Conservation (phyloP, 2,797 vertebrate genomes). For the Diceros bicornis region DNA sequence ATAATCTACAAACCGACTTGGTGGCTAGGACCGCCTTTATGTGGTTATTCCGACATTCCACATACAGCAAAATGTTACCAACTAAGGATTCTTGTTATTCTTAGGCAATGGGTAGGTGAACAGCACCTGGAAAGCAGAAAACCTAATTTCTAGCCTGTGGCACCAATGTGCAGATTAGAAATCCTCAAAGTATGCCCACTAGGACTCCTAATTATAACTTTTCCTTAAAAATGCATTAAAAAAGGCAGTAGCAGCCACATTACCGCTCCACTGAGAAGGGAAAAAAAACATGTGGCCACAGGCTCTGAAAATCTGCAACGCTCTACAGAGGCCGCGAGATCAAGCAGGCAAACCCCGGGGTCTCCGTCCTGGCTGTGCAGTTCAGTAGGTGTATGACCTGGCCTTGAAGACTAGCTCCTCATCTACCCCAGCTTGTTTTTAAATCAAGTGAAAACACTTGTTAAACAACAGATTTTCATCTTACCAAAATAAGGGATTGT, state of each 20-base stretch:
- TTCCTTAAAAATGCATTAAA: neutral
- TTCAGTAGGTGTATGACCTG: neutral
- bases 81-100: neutral
- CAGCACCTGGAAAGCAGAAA: neutral
- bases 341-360: accelerated
- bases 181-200: neutral
- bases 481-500: neutral
- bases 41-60: neutral
- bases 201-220: neutral
- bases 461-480: neutral
- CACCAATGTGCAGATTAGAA: neutral
- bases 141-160: neutral
- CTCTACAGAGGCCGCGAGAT: accelerated
- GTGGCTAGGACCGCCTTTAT: neutral
- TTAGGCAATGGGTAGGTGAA: neutral
- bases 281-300: neutral
- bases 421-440: neutral
- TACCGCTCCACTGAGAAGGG: neutral
- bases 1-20: neutral
- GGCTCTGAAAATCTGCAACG: neutral
- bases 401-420: neutral
- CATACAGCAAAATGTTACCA: neutral
- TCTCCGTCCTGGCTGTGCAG: neutral
- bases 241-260: neutral
- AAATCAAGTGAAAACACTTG: neutral